Evolutionary conservation across 2,888 invertebrate genomes (phyloP).

Genomic region (Chromoteleia sp.): DNA sequence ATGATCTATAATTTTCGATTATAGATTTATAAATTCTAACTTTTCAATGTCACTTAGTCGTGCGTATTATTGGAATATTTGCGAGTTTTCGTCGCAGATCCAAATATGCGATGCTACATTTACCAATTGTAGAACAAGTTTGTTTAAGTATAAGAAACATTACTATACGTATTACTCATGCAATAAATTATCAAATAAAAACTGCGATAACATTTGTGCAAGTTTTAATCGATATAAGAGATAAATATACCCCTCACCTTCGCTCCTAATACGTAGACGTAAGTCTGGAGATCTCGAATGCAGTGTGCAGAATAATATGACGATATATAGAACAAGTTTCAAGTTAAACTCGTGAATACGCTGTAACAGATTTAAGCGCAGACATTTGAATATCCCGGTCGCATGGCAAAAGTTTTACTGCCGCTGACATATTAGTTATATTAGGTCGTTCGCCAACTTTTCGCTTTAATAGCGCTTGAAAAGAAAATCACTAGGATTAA

Average conservation of each 20-base stretch:
- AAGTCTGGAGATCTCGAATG: constrained; percentile 29
- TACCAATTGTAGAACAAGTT: not conserved
- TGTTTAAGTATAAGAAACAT: not conserved
- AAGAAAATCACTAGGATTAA: constrained; percentile 15
- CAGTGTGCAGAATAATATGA: constrained; percentile 51
- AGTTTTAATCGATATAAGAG: constrained; percentile 35
- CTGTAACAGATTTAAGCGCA: constrained; percentile 54
- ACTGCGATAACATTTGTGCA: not conserved
- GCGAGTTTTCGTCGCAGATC: too few relatives aligned
- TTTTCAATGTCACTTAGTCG: too few relatives aligned
- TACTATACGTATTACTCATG: not conserved
- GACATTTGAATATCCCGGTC: constrained; percentile 50
- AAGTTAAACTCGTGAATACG: constrained; percentile 46
- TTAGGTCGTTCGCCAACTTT: constrained; percentile 43
- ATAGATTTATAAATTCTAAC: too few relatives aligned
- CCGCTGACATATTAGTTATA: constrained; percentile 41
- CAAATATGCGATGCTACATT: too few relatives aligned
- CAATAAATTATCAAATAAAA: not conserved
- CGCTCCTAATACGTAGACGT: constrained; percentile 26
- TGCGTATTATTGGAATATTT: too few relatives aligned
- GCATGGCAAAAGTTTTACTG: constrained; percentile 44
- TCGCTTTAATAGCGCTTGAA: constrained; percentile 17
- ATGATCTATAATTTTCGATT: too few relatives aligned
- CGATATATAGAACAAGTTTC: constrained; percentile 53
- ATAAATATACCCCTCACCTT: constrained; percentile 24